A percentile compares a stretch with the other conserved stretches of the same genome.
Conservation (phyloP, 2,888 invertebrate species). For the Harpalus rubripes region DNA sequence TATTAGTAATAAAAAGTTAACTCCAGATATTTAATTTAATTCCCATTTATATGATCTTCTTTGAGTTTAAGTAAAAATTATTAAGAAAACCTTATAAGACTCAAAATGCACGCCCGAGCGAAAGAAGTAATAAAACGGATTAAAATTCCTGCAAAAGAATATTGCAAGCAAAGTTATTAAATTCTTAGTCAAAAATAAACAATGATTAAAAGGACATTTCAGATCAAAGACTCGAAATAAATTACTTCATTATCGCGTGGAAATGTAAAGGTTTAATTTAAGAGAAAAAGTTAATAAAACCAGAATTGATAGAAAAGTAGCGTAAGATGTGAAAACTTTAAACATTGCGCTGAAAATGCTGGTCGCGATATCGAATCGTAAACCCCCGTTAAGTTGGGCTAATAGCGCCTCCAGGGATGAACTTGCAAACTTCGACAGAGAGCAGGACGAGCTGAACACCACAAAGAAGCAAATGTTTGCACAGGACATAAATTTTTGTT, state of each 20-base stretch:
- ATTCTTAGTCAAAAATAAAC: slow-evolving; percentile 42
- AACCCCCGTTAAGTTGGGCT: slow-evolving; percentile 30
- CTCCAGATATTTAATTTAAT: no score
- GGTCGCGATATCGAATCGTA: slow-evolving; percentile 38
- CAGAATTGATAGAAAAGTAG: background rate
- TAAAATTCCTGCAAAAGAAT: slow-evolving; percentile 29
- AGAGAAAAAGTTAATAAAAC: slow-evolving; percentile 9
- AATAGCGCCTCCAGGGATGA: slow-evolving; percentile 33
- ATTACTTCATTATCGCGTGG: slow-evolving; percentile 26
- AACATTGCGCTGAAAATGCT: slow-evolving; percentile 13
- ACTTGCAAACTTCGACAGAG: slow-evolving; percentile 28
- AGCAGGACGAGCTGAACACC: background rate
- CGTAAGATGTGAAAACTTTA: slow-evolving; percentile 26
- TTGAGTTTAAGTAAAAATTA: background rate
- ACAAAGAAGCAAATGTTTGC: slow-evolving; percentile 48
- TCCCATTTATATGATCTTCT: no score
- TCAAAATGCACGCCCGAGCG: slow-evolving; percentile 9
- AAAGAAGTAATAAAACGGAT: slow-evolving; percentile 17
- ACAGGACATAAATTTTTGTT: slow-evolving; percentile 44
- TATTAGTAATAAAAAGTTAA: no score
- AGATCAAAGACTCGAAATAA: slow-evolving; percentile 37
- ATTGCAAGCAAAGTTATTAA: slow-evolving; percentile 17
- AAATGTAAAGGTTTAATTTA: slow-evolving; percentile 29
- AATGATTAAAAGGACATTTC: slow-evolving; percentile 42
- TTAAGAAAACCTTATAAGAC: background rate